Evolutionary conservation across 2,888 invertebrate genomes (phyloP), one percentile per base, ranked within the genome.

Genomic region (Lathronympha strigana): DNA sequence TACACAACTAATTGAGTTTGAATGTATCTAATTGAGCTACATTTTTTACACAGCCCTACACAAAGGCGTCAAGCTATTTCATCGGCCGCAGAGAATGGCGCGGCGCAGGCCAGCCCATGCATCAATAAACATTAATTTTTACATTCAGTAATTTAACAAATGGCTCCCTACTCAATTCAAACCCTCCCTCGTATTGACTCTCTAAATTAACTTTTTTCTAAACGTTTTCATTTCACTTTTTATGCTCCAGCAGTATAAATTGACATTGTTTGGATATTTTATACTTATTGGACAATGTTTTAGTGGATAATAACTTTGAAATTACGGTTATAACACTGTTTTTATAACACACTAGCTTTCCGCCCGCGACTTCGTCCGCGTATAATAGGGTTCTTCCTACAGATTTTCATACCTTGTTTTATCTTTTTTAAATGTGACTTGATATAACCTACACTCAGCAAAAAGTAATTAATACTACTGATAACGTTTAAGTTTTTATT

Each of bases 181-280:
- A 72, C 72, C 67, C 54, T 63, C 67, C 58, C 71, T 63, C 63
- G 68, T 71, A 73, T n/a, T n/a, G n/a, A n/a, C n/a, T n/a, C 72
- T 78, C 31, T 54, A 61, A 66, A 61, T 66, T 77, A 73, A 72
- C 75, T 71, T 77, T 78, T 79, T 77, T 79, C 74, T 75, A 72
- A 77, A 73, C 75, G 72, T 75, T 80, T 79, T 77, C 75, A 81
- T 84, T 82, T 77, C 73, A 78, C 71, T 78, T 84, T 83, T 83
- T 81, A 72, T 68, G 73, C 69, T 64, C 49, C 47, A 9, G 68
- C 73, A 62, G 69, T 74, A 72, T 72, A 68, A 69, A 69, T 79
- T 68, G 70, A 77, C 72, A 72, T 76, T 72, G 68, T 75, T 71
- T 73, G 73, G 73, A 71, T 76, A 71, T 77, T 81, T 81, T 79